Base-by-base conservation (phyloP, 2,888 invertebrate species). In the Alloplasta piceator region DNA sequence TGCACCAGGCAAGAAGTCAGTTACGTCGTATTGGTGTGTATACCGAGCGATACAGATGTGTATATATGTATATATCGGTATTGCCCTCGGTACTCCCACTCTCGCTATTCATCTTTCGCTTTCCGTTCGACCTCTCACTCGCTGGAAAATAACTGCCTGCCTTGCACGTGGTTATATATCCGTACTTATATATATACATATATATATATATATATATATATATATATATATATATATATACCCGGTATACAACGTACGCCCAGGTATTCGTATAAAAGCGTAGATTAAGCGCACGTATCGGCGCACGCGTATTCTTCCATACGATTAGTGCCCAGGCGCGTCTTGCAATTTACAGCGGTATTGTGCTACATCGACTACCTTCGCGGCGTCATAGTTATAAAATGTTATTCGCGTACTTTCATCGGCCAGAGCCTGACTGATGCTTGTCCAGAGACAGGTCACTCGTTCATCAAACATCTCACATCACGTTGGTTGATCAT, bases 1-100 rank as follows among this genome's bases (percentile, higher is more conserved):
- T 91, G 90, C 89, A 89, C 90, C 87, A 87, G 89, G 87, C 90
- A 89, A 90, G 90, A 88, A 91, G 91, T 90, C 91, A 89, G 91
- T 90, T 90, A 90, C 89, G 89, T 88, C 87, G 85, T 87, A 89
- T 88, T 52, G 66, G 88, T 85, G 43, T 87, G 86, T 26, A 26
- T 26, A 26, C 26, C 26, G 3, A 26, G 26, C 26, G 26, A 26
- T 26, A 26, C 26, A 1, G 26, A 26, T 26, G 26, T 26, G 3
- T 26, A 26, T 26, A 26, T 26, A 26, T 26, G 26, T 26, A 26
- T 26, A 87, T 87, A 85, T 82, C 80, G 79, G 82, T 82, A 82
- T 83, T 80, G 85, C 60, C 26, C 26, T 26, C 26, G 67, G 56
- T 52, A 46, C 79, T 74, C 80, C 72, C 67, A 77, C 50, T 73